phyloP scores from a whole-genome alignment of 2,888 invertebrate genomes.

The Hipparchia sbordonii region DNA sequence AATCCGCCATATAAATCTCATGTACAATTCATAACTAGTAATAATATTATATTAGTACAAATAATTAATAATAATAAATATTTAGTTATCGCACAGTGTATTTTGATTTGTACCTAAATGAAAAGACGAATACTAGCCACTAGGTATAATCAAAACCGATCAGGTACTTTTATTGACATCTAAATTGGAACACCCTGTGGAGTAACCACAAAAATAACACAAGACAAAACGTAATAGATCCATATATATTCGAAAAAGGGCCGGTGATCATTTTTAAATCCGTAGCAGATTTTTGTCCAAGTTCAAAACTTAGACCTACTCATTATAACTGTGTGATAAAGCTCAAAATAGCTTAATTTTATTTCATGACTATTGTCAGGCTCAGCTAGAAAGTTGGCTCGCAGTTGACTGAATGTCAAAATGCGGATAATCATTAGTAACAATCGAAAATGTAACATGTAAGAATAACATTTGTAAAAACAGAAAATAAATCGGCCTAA shows the following conservation, averaged over 20 bases:
- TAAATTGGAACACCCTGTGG: conserved; percentile 54
- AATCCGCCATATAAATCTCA: no score
- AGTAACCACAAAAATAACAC: conserved; percentile 53
- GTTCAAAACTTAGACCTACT: conserved; percentile 24
- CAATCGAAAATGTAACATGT: no score
- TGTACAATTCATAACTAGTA: no score
- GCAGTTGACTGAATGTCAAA: conserved; percentile 23
- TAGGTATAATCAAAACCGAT: background rate
- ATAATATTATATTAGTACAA: no score
- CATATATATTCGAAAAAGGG: conserved; percentile 67
- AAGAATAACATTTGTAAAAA: no score
- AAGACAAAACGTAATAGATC: conserved; percentile 71
- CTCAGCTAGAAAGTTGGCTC: conserved; percentile 33
- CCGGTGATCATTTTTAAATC: conserved; percentile 49
- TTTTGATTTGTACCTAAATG: no score
- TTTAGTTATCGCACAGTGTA: no score
- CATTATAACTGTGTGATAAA: conserved; percentile 47
- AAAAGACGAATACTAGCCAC: no score
- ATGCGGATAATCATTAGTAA: background rate
- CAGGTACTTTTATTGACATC: background rate
- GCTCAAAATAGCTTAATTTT: conserved; percentile 45
- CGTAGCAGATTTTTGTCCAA: conserved; percentile 41
- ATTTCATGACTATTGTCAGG: background rate
- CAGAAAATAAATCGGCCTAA: no score
- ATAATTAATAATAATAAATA: no score